Evolutionary conservation across 1,140 invertebrate species (phyloP).

Genomic region (Bombus polaris): DNA sequence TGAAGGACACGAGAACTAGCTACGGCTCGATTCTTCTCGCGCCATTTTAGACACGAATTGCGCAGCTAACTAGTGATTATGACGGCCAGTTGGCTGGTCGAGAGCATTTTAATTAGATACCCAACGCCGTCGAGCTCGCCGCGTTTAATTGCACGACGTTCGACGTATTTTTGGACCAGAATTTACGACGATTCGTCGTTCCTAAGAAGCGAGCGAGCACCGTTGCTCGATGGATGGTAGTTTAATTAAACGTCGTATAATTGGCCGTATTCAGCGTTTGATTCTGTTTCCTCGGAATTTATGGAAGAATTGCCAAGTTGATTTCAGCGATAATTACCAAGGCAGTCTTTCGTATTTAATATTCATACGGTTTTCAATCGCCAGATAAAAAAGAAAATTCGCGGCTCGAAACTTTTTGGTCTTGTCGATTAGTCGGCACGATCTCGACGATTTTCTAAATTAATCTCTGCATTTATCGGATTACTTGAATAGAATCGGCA

Average conservation of each 20-base stretch:
- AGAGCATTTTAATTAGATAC: constrained; percentile 41
- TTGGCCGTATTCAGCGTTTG: not conserved
- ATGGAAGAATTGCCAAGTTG: not conserved
- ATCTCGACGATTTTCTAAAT: constrained; percentile 12
- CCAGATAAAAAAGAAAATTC: not conserved
- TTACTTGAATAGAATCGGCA: not conserved
- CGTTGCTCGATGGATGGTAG: too few species aligned
- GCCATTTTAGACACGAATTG: not conserved
- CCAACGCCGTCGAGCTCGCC: too few species aligned
- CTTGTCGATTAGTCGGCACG: not conserved
- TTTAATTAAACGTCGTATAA: constrained; percentile 12
- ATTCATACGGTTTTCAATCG: not conserved
- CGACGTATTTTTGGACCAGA: not conserved
- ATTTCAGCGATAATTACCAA: not conserved
- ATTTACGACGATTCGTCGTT: not conserved
- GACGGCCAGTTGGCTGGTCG: constrained; percentile 17
- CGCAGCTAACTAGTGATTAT: not conserved
- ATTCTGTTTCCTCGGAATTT: not conserved
- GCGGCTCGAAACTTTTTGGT: not conserved
- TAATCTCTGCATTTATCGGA: not conserved
- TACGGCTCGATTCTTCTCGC: constrained; percentile 29
- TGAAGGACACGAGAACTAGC: not conserved
- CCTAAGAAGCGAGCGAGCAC: not conserved
- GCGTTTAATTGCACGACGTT: constrained; percentile 21
- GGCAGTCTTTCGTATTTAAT: not conserved